A percentile compares a stretch with the other conserved stretches of the same genome.
Conservation (phyloP, 2,888 invertebrate genomes). For the Drosophila meridiana region DNA sequence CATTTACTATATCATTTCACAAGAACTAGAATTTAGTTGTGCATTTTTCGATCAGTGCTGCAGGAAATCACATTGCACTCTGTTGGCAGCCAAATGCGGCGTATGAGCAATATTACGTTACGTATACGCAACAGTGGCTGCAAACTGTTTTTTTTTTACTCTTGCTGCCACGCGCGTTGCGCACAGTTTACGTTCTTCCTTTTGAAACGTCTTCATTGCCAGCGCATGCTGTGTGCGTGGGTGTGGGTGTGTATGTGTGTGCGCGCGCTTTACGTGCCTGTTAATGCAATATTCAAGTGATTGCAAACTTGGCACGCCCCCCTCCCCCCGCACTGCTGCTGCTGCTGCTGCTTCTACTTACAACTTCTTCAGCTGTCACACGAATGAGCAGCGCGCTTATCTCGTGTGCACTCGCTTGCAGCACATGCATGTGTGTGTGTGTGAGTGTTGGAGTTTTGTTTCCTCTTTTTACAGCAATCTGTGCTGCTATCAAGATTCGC, state of each 20-base stretch:
- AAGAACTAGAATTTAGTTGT: neutral
- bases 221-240: constrained; percentile 31
- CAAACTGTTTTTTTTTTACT: constrained; percentile 57
- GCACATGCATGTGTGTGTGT: constrained; percentile 41
- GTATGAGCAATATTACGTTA: constrained; percentile 77
- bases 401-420: constrained; percentile 64
- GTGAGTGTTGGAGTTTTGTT: constrained; percentile 75
- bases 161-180: constrained; percentile 31
- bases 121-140: constrained; percentile 63
- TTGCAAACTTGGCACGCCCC: constrained; percentile 67
- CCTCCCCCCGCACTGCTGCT: constrained; percentile 22
- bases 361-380: constrained; percentile 76
- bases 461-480: constrained; percentile 80
- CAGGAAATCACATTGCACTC: constrained; percentile 74
- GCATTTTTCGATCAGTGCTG: constrained; percentile 8
- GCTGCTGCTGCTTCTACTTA: constrained; percentile 50
- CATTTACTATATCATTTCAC: neutral
- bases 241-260: constrained; percentile 36
- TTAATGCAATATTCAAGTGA: constrained; percentile 83
- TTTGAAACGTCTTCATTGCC: constrained; percentile 72
- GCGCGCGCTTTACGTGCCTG: constrained; percentile 72
- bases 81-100: constrained; percentile 56
- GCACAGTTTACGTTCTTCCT: constrained; percentile 53
- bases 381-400: constrained; percentile 78
- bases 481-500: constrained; percentile 83